Percentiles rank a stretch among this genome's conserved stretches.
These are phyloP conservation scores for Oryzias curvinotus DNA, from an alignment of 2,113 vertebrate genomes.

Conservation along the genomic window DNA sequence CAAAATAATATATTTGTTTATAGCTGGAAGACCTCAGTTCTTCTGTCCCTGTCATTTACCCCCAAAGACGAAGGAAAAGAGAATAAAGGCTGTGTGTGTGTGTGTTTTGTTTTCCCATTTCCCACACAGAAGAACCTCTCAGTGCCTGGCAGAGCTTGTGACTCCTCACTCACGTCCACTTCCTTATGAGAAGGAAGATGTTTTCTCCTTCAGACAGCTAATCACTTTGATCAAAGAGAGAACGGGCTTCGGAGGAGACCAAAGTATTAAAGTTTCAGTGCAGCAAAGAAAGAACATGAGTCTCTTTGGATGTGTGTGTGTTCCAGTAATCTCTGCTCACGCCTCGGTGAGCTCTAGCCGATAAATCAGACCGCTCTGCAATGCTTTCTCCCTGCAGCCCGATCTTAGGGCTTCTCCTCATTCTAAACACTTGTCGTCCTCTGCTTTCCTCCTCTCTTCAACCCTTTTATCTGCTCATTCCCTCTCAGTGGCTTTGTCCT, in stretches of 20 bases:
- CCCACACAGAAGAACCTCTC: constrained; percentile 38
- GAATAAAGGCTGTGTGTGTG: neutral
- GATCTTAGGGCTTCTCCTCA: constrained; percentile 18
- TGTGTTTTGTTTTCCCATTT: constrained; percentile 25
- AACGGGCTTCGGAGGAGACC: constrained; percentile 6
- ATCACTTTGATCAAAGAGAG: constrained; percentile 13
- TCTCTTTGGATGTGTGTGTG: constrained; percentile 17
- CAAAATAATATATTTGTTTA: constrained; percentile 63
- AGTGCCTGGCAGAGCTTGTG: constrained; percentile 24
- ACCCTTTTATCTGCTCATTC: neutral
- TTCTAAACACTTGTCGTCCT: constrained; percentile 2
- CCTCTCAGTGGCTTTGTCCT: constrained; percentile 1
- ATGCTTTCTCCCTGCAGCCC: constrained; percentile 30
- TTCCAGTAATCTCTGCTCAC: constrained; percentile 48
- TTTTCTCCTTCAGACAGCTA: constrained; percentile 3
- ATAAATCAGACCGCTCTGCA: constrained; percentile 70
- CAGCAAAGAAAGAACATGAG: constrained; percentile 25
- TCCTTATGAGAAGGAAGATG: constrained; percentile 18
- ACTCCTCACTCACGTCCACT: constrained; percentile 26
- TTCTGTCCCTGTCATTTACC: constrained; percentile 68
- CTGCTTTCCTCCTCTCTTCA: neutral
- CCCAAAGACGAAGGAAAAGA: constrained; percentile 30
- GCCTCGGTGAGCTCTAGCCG: constrained; percentile 60
- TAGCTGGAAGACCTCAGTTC: constrained; percentile 33
- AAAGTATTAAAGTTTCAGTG: constrained; percentile 19